A percentile compares a stretch with the other conserved stretches of the same genome.
Conservation (phyloP, 2,797 vertebrate genomes). For the Halcyon chelicuti region DNA sequence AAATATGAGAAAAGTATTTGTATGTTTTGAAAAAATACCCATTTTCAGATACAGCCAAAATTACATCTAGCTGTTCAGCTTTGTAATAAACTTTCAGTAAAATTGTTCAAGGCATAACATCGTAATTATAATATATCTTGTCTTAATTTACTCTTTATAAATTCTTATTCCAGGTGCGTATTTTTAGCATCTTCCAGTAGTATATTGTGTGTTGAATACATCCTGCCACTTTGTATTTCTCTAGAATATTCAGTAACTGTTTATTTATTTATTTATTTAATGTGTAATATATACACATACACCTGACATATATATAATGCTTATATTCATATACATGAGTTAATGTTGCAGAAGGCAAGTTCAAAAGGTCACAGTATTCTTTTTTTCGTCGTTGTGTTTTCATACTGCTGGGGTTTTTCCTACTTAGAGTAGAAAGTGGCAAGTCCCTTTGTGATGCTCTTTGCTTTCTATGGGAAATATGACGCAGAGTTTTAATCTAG, state of each 20-base stretch:
- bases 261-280: background rate
- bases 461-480: background rate
- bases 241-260: background rate
- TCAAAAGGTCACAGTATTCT: background rate
- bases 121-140: background rate
- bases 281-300: background rate
- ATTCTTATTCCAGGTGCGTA: background rate
- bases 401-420: background rate
- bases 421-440: background rate
- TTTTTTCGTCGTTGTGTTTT: too few relatives aligned
- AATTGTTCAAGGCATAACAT: background rate
- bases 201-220: background rate
- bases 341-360: background rate
- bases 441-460: background rate
- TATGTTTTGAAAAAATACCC: background rate
- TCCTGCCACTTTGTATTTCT: background rate
- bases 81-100: background rate
- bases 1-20: background rate
- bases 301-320: background rate
- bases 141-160: background rate
- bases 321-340: background rate
- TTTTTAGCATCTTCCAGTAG: background rate
- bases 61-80: background rate
- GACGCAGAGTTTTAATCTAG: background rate
- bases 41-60: background rate